A percentile compares a stretch with the other conserved stretches of the same genome.
These are phyloP conservation scores for Vesta saturnalis DNA, from an alignment of 2,888 invertebrate species.

Conservation along the genomic window DNA sequence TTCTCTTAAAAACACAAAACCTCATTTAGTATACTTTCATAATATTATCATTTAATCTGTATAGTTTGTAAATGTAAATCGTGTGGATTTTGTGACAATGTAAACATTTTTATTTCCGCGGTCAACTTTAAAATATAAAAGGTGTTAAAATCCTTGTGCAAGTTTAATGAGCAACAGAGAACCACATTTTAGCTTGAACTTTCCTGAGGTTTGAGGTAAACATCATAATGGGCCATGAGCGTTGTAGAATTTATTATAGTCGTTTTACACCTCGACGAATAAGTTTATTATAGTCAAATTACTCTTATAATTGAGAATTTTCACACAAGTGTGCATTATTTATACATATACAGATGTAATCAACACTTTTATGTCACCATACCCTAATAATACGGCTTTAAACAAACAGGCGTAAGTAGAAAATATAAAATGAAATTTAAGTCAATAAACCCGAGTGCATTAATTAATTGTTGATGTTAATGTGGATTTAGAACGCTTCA, in stretches of 20 bases:
- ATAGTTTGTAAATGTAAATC: background rate
- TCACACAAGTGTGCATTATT: too few relatives aligned
- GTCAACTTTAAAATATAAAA: background rate
- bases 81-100: too few relatives aligned
- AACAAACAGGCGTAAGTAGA: too few relatives aligned
- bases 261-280: constrained; percentile 8
- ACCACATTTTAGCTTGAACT: constrained; percentile 14
- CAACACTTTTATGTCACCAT: too few relatives aligned
- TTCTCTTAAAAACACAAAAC: background rate
- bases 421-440: too few relatives aligned
- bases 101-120: background rate
- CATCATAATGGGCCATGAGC: constrained; percentile 11
- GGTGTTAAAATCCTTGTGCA: background rate
- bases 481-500: too few relatives aligned
- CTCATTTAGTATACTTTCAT: too few relatives aligned
- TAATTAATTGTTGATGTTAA: too few relatives aligned
- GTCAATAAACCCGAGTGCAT: too few relatives aligned
- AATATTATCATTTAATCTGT: background rate
- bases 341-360: too few relatives aligned
- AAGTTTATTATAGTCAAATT: constrained; percentile 4
- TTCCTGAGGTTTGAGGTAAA: constrained; percentile 26
- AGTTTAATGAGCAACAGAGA: background rate
- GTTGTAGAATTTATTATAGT: constrained; percentile 10
- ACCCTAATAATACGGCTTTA: too few relatives aligned
- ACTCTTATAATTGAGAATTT: constrained; percentile 4